These are phyloP conservation scores for Notodonta dromedarius DNA, from an alignment of 2,888 invertebrate species.

Conservation along the genomic window DNA sequence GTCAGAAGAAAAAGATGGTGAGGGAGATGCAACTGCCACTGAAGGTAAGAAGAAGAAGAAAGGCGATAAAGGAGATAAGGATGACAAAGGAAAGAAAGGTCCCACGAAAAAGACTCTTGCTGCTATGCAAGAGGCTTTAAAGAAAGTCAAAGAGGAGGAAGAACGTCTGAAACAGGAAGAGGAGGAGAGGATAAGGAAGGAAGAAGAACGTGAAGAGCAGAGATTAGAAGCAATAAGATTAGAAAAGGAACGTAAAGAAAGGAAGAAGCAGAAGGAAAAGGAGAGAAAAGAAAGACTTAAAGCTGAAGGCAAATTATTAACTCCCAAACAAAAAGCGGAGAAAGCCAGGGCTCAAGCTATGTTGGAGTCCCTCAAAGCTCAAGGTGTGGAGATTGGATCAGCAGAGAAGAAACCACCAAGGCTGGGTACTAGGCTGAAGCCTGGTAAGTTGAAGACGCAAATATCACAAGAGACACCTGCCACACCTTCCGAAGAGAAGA, in stretches of 20 bases:
- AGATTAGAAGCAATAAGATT: constrained; percentile 89
- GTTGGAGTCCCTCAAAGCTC: constrained; percentile 94
- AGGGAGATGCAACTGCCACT: constrained; percentile 58
- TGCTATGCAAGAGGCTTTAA: constrained; percentile 96
- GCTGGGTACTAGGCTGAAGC: constrained; percentile 90
- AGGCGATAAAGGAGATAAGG: constrained; percentile 71
- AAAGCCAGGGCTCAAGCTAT: constrained; percentile 94
- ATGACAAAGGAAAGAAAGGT: constrained; percentile 87
- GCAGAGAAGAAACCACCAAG: constrained; percentile 86
- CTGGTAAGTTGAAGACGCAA: constrained; percentile 87
- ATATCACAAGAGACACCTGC: constrained; percentile 82
- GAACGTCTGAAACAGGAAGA: constrained; percentile 89
- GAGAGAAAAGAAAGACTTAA: constrained; percentile 96
- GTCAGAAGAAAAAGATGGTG: constrained; percentile 68
- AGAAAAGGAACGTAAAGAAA: constrained; percentile 95
- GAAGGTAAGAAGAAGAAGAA: constrained; percentile 80
- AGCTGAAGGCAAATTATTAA: constrained; percentile 97
- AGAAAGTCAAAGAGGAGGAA: constrained; percentile 94
- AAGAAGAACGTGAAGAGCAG: constrained; percentile 89
- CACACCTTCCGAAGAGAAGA: constrained; percentile 77
- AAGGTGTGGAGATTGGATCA: constrained; percentile 92
- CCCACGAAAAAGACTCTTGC: constrained; percentile 94
- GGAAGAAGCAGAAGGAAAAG: constrained; percentile 95
- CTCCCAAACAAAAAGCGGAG: constrained; percentile 96
- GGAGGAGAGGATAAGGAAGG: constrained; percentile 90